Evolutionary conservation across 1,140 invertebrate species (phyloP), one percentile per base, ranked within the genome.

Genomic region (Halesus radiatus): DNA sequence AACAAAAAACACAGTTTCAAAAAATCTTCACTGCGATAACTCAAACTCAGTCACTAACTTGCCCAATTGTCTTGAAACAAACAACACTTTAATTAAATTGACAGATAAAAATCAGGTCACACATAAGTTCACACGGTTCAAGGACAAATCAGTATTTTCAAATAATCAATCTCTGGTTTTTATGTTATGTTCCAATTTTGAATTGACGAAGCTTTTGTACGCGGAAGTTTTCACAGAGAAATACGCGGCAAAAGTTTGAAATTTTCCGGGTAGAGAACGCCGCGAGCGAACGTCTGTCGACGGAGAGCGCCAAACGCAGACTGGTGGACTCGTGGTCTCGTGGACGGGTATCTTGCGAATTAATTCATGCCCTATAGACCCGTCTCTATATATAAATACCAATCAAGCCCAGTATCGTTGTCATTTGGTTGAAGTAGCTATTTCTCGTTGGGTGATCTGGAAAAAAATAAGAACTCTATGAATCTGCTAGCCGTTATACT

Each of bases 311-410:
- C 22, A 66, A 26, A 26, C 62, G 22, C 62, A 66, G 62, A 66
- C 62, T 66, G 62, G 8, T 64, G 23, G 15, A 15, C 26, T n/a
- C n/a, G n/a, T 29, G 8, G 32, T 32, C 32, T 32, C 32, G 32
- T 32, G 32, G 32, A 32, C 32, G 4, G 32, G 37, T 13, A 45
- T 45, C 37, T 45, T 3, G 37, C 37, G 62, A 66, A 66, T 66
- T 66, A 66, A 66, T 66, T 26, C 26, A 26, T 66, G 62, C 62
- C 62, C 62, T 66, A 66, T 66, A 32, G 22, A 60, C n/a, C 62
- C 16, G 32, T 66, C 62, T 1, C 26, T 66, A 32, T 66, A 29
- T 66, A 29, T 32, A 66, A 66, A 66, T 15, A 29, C 62, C 62
- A 66, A 66, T 66, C 26, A 66, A 66, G 4, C 22, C 5, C 62